Percentiles rank a stretch among this genome's conserved stretches.
Conservation (phyloP, 2,113 vertebrate species). For the Odontophorus gujanensis region DNA sequence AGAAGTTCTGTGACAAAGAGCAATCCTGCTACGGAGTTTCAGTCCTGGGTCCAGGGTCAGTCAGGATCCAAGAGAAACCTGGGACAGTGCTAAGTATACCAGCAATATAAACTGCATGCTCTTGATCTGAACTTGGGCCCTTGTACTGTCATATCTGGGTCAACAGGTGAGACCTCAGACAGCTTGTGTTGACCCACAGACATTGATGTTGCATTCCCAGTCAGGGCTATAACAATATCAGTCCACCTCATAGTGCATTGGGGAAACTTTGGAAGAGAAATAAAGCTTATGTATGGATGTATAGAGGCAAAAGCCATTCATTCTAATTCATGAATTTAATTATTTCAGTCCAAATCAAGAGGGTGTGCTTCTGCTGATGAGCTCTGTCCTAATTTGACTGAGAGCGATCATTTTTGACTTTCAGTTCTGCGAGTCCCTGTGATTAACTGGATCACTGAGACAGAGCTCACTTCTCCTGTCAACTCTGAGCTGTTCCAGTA, state of each 20-base stretch:
- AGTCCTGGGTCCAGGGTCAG: not conserved
- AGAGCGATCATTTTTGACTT: not conserved
- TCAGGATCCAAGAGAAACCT: not conserved
- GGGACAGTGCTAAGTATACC: not conserved
- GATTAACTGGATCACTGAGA: not conserved
- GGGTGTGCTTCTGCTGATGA: not conserved
- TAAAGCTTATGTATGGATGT: not conserved
- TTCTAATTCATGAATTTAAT: not conserved
- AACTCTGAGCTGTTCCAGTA: not conserved
- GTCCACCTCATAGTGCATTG: not conserved
- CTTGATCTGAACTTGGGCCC: not conserved
- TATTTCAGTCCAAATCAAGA: not conserved
- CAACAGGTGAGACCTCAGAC: not conserved
- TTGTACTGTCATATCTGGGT: not conserved
- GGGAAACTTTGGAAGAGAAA: not conserved
- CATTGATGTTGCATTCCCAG: rapidly evolving
- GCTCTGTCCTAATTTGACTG: not conserved
- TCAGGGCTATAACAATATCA: not conserved
- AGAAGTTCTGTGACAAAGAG: not conserved
- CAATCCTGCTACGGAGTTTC: too few relatives aligned
- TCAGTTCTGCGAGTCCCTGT: not conserved
- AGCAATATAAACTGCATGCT: not conserved
- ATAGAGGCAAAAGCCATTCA: not conserved
- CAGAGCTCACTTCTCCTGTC: not conserved
- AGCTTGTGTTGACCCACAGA: not conserved